Conservation (phyloP, 1,140 invertebrate species). For the Solenopsis fugax region DNA sequence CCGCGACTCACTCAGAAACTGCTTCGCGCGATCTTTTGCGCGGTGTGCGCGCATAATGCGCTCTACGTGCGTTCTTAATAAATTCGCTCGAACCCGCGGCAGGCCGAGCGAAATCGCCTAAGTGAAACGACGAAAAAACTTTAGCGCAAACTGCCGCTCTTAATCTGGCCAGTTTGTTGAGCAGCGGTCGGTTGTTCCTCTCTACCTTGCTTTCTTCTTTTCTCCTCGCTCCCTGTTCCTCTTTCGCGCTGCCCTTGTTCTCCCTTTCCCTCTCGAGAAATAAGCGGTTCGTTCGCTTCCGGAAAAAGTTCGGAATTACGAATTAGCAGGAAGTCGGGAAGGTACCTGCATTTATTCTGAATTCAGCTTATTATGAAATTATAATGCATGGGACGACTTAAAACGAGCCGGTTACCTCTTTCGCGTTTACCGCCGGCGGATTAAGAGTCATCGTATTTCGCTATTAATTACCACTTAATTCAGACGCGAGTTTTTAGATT, state of each 20-base stretch:
- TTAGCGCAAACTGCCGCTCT: constrained; percentile 74
- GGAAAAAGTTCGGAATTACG: constrained; percentile 77
- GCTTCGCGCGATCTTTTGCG: constrained; percentile 78
- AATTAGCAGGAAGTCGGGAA: constrained; percentile 74
- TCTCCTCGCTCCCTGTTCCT: constrained; percentile 8
- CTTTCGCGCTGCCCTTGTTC: neutral
- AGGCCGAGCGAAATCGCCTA: constrained; percentile 64
- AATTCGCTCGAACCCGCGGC: constrained; percentile 76
- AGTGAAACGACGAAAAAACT: constrained; percentile 76
- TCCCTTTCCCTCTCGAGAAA: constrained; percentile 16
- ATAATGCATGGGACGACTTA: constrained; percentile 73
- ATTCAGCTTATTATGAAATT: constrained; percentile 75
- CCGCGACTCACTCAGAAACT: constrained; percentile 85
- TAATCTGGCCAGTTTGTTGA: constrained; percentile 75
- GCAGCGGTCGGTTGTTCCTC: constrained; percentile 41
- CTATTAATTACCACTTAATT: constrained; percentile 65
- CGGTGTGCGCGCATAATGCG: constrained; percentile 62
- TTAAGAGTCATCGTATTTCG: constrained; percentile 68
- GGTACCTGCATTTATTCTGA: constrained; percentile 70
- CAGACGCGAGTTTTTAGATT: constrained; percentile 21
- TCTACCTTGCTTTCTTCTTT: constrained; percentile 6
- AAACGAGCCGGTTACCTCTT: constrained; percentile 55
- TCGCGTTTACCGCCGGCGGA: constrained; percentile 52
- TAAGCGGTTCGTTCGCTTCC: constrained; percentile 75
- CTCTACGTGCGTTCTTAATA: constrained; percentile 81